Conservation (phyloP, 2,888 invertebrate species). For the Cephus pygmeus region DNA sequence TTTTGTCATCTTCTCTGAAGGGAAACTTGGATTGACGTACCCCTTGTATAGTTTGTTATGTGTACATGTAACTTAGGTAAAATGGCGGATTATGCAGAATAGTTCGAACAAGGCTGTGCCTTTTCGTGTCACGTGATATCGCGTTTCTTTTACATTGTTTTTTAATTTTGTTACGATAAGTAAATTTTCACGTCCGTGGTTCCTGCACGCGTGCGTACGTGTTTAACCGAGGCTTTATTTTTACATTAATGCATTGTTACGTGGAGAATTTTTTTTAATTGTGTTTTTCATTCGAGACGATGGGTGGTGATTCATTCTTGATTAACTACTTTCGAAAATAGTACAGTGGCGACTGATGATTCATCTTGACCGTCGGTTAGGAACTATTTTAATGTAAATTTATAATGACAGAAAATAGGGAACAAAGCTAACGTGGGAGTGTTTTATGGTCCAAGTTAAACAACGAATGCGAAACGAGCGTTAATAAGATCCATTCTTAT, state of each 20-base stretch:
- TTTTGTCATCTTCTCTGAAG: not conserved
- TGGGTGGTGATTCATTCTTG: not conserved
- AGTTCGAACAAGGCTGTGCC: not conserved
- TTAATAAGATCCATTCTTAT: not conserved
- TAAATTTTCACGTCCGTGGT: not conserved
- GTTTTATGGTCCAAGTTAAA: constrained; percentile 18
- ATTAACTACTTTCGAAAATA: not conserved
- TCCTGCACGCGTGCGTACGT: not conserved
- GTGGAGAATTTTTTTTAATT: not conserved
- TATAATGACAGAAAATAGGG: not conserved
- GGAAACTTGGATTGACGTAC: not conserved
- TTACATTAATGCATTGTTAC: not conserved
- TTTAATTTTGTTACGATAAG: not conserved
- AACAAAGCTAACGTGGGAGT: constrained; percentile 21
- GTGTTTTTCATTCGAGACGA: not conserved
- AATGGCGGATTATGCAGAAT: not conserved
- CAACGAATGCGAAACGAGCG: not conserved
- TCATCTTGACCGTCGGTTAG: not conserved
- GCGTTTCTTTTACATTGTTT: not conserved
- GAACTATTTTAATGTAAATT: not conserved
- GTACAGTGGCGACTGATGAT: not conserved
- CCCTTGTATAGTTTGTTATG: not conserved
- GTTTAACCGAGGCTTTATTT: not conserved
- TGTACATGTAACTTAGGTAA: not conserved
- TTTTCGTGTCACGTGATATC: not conserved